Evolutionary conservation across 30 jellyfish, hydroid and myxozoan species (phyloP).

Genomic region (Nemopilema nomurai): DNA sequence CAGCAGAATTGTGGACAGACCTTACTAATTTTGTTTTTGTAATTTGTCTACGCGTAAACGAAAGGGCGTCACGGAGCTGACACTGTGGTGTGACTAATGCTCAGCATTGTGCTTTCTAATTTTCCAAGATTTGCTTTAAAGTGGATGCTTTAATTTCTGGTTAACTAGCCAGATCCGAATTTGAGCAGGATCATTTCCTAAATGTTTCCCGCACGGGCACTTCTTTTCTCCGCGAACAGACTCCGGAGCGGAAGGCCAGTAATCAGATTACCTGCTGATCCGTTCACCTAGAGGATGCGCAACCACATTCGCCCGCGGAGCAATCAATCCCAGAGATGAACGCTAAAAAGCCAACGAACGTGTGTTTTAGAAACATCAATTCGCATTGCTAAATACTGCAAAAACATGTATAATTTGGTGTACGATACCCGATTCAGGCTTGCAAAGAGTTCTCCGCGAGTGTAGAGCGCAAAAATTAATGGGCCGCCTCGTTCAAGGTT

Average conservation of each 20-base stretch:
- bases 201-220: not conserved
- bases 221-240: not conserved
- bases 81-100: not conserved
- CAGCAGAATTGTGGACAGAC: not conserved
- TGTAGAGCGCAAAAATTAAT: too few relatives aligned
- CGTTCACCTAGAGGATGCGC: not conserved
- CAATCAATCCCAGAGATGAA: not conserved
- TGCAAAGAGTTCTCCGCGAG: too few relatives aligned
- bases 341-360: not conserved
- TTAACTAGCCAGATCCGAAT: not conserved
- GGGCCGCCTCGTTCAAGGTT: too few relatives aligned
- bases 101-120: not conserved
- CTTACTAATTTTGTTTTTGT: not conserved
- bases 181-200: not conserved
- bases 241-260: not conserved
- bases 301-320: not conserved
- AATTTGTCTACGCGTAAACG: not conserved
- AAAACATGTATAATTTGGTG: not conserved
- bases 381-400: not conserved
- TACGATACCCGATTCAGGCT: too few relatives aligned
- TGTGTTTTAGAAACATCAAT: not conserved
- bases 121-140: not conserved
- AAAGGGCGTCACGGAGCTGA: not conserved
- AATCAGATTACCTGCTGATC: not conserved
- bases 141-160: not conserved